phyloP scores from a whole-genome alignment of 2,888 invertebrate genomes.

The Nomada hirtipes region DNA sequence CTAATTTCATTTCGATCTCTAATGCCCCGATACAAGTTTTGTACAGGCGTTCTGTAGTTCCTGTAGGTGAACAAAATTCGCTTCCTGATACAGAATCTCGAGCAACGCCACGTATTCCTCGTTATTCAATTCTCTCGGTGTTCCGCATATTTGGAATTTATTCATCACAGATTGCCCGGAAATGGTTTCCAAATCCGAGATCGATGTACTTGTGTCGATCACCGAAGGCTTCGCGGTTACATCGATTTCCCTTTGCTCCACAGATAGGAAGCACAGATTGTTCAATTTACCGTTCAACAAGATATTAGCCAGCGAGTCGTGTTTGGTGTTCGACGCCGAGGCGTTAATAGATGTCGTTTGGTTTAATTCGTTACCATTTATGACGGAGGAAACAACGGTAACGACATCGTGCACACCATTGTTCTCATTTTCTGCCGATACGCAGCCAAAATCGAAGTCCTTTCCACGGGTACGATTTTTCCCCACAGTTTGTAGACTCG shows the following conservation, averaged over 20 bases:
- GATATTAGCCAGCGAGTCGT: constrained; percentile 5
- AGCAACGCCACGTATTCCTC: constrained; percentile 72
- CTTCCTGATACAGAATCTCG: constrained; percentile 70
- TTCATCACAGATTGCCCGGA: constrained; percentile 12
- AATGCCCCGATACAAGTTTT: constrained; percentile 54
- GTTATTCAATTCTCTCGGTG: constrained; percentile 72
- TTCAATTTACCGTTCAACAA: constrained; percentile 38
- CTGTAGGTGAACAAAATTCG: constrained; percentile 65
- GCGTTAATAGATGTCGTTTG: not conserved
- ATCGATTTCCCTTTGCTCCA: constrained; percentile 73
- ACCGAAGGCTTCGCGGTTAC: constrained; percentile 76
- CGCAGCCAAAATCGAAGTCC: not conserved
- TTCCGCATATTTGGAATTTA: constrained; percentile 71
- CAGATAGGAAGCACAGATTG: constrained; percentile 57
- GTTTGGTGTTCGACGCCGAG: constrained; percentile 16
- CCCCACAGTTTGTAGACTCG: constrained; percentile 43
- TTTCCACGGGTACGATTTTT: not conserved
- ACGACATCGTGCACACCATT: constrained; percentile 56
- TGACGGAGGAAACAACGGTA: constrained; percentile 70
- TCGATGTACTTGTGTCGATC: constrained; percentile 75
- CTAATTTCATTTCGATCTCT: constrained; percentile 22
- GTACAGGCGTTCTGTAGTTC: constrained; percentile 71
- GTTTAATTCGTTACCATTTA: constrained; percentile 47
- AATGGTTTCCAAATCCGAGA: constrained; percentile 69
- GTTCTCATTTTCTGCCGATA: constrained; percentile 15